Conservation (phyloP, 2,113 vertebrate species). For the Syrrhaptes paradoxus region DNA sequence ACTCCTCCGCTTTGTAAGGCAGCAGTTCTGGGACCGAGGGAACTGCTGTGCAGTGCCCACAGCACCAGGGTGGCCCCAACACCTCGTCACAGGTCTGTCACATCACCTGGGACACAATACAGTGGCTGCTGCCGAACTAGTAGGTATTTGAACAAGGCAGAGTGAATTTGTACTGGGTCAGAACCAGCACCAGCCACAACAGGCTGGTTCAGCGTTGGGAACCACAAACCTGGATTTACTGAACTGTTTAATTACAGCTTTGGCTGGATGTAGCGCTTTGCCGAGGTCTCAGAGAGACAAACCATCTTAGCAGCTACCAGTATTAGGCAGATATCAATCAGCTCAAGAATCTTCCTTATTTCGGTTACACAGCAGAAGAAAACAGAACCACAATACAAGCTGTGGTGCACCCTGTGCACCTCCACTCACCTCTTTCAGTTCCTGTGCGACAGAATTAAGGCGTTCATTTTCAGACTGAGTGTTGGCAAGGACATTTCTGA, state of each 20-base stretch:
- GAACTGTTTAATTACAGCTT: background rate
- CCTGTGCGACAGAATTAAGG: slow-evolving; percentile 85
- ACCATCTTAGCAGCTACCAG: background rate
- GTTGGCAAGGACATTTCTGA: slow-evolving; percentile 85
- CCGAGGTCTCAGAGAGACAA: background rate
- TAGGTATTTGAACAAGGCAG: background rate
- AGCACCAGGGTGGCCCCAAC: background rate
- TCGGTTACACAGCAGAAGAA: background rate
- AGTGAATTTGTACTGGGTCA: background rate
- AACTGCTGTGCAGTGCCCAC: background rate
- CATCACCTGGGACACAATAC: background rate
- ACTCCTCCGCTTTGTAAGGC: background rate
- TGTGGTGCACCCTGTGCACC: background rate
- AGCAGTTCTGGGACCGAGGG: background rate
- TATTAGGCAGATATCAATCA: background rate
- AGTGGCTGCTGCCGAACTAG: background rate
- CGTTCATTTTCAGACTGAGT: slow-evolving; percentile 91
- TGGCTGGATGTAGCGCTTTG: background rate
- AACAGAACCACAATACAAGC: background rate
- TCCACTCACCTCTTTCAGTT: slow-evolving; percentile 88
- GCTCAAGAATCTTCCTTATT: background rate
- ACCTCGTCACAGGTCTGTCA: fast-evolving
- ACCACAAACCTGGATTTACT: background rate
- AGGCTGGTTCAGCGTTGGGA: background rate
- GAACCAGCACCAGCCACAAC: background rate